phyloP scores from a whole-genome alignment of 2,797 vertebrate species.

The Ceyx erithaca region DNA sequence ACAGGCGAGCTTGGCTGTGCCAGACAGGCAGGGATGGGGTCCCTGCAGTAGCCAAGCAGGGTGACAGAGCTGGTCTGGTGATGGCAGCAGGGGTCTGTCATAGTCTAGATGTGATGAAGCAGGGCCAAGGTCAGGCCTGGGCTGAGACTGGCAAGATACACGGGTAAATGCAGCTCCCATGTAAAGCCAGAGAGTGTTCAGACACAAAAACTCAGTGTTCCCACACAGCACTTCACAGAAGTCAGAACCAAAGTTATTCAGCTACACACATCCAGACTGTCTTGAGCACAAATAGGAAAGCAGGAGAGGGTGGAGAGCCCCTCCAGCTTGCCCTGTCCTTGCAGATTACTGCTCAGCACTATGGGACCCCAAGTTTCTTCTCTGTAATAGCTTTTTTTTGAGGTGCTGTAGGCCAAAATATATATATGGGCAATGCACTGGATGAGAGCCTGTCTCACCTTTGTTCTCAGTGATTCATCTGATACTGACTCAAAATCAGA shows the following conservation, averaged over 20 bases:
- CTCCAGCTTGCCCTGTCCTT: fast-evolving
- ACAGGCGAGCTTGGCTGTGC: background rate
- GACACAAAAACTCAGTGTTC: background rate
- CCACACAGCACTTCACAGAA: background rate
- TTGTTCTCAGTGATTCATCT: background rate
- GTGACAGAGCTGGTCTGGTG: background rate
- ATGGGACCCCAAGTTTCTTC: background rate
- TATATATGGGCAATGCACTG: background rate
- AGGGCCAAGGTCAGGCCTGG: background rate
- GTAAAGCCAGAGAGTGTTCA: background rate
- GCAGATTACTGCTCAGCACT: background rate
- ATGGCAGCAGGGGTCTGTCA: background rate
- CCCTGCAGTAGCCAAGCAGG: background rate
- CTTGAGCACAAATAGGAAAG: background rate
- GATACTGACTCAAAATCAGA: background rate
- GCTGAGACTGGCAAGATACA: background rate
- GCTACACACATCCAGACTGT: background rate
- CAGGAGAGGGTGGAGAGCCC: background rate
- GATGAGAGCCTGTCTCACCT: background rate
- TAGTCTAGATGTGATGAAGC: background rate
- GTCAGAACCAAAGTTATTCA: background rate
- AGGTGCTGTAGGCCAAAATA: background rate
- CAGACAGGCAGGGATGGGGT: background rate
- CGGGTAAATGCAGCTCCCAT: background rate
- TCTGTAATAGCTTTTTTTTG: background rate